Base-by-base conservation (phyloP, 2,888 invertebrate species). In the Lordiphosa fenestrarum region DNA sequence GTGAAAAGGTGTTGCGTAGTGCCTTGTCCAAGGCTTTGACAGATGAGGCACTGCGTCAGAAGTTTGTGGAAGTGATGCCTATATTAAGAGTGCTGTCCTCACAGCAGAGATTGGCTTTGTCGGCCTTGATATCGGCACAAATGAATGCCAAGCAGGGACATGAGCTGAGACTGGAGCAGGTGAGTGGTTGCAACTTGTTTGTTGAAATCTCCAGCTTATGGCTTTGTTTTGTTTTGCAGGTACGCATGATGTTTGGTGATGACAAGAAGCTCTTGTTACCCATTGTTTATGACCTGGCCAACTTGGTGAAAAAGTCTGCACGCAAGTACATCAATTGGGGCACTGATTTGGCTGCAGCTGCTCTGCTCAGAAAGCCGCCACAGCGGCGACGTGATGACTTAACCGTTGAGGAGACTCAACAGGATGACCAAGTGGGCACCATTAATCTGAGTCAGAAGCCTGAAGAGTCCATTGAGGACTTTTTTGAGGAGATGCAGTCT, bases 271-370 rank as follows among this genome's bases (percentile, higher is more conserved):
- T 93, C 25, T 91, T 92, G 90, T 87, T 94, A 53, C 93, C 94
- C 7, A 92, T 93, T 63, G 91, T 92, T 58, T 90, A 92, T 71
- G 93, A 94, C 85, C 91, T 93, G 86, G 93, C 93, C 0, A 92
- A 93, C 84, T 90, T 93, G 57, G 91, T 93, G 49, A 90, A 91
- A 54, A 91, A 89, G 44, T 91, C 92, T 0, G 90, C 91, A 33
- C 88, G 80, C 13, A 86, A 83, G 6, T 84, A 84, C 25, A 76
- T 87, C 1, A 56, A 78, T 35, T 40, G 86, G 3, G 71, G 72
- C 10, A 66, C 49, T 1, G 80, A 85, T 15, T 10, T 78, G 30
- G 55, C 67, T 0, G 63, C 62, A 0, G 57, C 72, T 4, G 60
- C 80, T 0, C 54, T 81, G 25, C 42, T 58, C 0, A 60, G 66